A percentile compares a stretch with the other conserved stretches of the same genome.
Evolutionary conservation across 2,888 invertebrate species (phyloP).

Genomic region (Nezara viridula): DNA sequence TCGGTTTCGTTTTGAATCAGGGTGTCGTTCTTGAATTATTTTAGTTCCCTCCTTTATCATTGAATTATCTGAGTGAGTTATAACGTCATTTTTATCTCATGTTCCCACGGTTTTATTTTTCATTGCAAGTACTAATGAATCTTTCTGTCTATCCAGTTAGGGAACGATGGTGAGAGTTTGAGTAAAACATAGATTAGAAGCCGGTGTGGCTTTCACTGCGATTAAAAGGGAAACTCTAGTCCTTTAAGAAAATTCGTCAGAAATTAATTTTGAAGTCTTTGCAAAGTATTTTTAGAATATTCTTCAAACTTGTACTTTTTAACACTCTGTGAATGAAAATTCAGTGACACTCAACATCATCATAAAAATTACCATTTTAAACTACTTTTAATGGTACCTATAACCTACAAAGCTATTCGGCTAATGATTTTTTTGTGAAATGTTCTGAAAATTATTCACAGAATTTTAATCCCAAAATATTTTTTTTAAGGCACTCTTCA

Average conservation of each 20-base stretch:
- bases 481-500: too few relatives aligned
- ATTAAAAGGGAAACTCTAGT: conserved; percentile 40
- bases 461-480: too few relatives aligned
- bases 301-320: not conserved
- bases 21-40: not conserved
- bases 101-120: conserved; percentile 13
- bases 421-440: too few relatives aligned
- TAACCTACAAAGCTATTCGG: too few relatives aligned
- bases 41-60: not conserved
- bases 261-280: conserved; percentile 9
- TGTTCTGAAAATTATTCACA: too few relatives aligned
- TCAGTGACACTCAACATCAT: not conserved
- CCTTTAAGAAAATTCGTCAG: not conserved
- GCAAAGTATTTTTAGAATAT: not conserved
- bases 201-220: conserved; percentile 5
- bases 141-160: not conserved
- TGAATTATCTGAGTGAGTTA: not conserved
- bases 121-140: not conserved
- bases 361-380: too few relatives aligned
- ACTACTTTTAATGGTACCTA: too few relatives aligned
- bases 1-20: not conserved
- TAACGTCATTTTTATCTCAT: not conserved
- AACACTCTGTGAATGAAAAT: not conserved
- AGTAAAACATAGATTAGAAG: not conserved
- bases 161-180: conserved; percentile 29